Base-by-base conservation (phyloP, 2,797 vertebrate species). In the Diplodus sargus region DNA sequence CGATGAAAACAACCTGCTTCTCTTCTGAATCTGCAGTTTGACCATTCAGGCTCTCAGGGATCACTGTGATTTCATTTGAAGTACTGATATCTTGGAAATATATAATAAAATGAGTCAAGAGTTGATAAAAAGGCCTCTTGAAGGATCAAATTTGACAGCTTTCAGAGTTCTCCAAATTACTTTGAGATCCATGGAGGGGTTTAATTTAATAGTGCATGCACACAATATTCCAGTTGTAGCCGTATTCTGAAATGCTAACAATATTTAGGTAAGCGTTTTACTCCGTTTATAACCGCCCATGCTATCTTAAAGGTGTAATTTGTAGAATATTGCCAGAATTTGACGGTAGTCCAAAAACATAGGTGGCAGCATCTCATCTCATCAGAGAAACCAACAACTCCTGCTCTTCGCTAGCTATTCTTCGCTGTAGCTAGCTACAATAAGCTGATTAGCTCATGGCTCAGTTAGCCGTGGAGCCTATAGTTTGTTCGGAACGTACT, bases 1-100 rank as follows among this genome's bases (percentile, higher is more conserved):
- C 22, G 25, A 71, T 57, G 85, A 47, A 64, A 76, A 74, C 11
- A 69, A 64, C 5, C 12, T 4, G 49, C 72, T 82, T 63, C 63
- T 64, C 23, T 72, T 47, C 52, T 73, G 47, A 83, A 59, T 69
- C 34, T 78, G 47, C 48, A 64, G 48, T 9, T 6, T 69, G 25
- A 76, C 39, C 28, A 25, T 56, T 39, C 25, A 54, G 12, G 58
- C 23, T 70, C 22, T 79, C n/a, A 70, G 45, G n/a, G 11, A 60
- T 57, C 18, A 64, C 51, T 51, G 3, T 58, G 11, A 62, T 71
- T 75, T 30, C 48, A 60, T 34, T 54, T 56, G 25, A 58, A 77
- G 71, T 47, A 74, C 6, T 59, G 25, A 56, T 42, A 51, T 66
- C 3, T 52, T 51, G 42, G 20, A 76, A 34, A 16, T n/a, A 65